A percentile compares a stretch with the other conserved stretches of the same genome.
Conservation (phyloP, 2,113 vertebrate genomes). For the Nibea albiflora region DNA sequence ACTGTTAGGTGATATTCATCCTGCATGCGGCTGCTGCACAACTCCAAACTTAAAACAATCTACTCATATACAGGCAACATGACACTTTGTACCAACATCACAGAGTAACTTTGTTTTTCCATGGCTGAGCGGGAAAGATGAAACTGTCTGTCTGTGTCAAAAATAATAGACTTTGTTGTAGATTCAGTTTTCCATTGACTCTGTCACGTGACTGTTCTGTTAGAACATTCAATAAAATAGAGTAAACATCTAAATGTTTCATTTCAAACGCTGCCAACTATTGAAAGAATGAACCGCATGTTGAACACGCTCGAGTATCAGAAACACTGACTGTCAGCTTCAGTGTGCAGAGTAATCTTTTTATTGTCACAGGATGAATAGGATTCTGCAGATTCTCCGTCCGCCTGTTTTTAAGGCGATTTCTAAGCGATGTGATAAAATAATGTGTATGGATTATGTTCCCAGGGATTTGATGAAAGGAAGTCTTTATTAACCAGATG, state of each 20-base stretch:
- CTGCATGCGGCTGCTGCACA: background rate
- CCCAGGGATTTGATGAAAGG: constrained; percentile 66
- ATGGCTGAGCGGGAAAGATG: background rate
- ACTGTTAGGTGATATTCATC: too few species aligned
- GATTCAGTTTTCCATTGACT: background rate
- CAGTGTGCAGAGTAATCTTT: constrained; percentile 52
- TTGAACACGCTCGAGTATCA: constrained; percentile 13
- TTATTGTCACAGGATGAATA: constrained; percentile 37
- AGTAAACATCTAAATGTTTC: background rate
- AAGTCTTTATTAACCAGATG: constrained; percentile 70
- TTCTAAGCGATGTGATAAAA: constrained; percentile 48
- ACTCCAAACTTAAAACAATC: background rate
- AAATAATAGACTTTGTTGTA: background rate
- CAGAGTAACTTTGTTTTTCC: background rate
- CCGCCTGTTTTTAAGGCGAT: constrained; percentile 57
- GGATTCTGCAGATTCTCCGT: constrained; percentile 43
- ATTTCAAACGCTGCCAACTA: background rate
- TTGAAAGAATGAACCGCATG: constrained; percentile 20
- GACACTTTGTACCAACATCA: background rate
- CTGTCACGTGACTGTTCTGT: background rate
- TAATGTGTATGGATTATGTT: constrained; percentile 68
- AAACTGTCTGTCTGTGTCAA: background rate
- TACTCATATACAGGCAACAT: background rate
- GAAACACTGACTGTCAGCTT: constrained; percentile 24
- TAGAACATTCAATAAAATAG: background rate